Evolutionary conservation across 92 coral and sea anemone genomes (phyloP), one percentile per base, ranked within the genome.

Genomic region (Hydrozoanthus gracilis): DNA sequence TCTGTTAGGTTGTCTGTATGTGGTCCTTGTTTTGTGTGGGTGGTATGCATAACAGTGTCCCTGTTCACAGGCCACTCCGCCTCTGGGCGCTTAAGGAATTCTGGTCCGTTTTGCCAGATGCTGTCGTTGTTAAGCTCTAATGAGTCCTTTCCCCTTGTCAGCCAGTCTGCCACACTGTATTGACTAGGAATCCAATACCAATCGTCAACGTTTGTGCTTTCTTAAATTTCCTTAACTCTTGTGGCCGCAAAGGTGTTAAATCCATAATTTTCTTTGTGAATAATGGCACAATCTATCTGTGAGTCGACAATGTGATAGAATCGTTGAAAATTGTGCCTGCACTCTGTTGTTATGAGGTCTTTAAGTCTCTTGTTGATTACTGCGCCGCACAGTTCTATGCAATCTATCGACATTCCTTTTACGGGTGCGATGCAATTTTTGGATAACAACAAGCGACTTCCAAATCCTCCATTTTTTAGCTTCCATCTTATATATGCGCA

Each of bases 61-160:
- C 52, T 12, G 52, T 45, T 72, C 6, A 47, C 52, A 72, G 77
- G 77, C 77, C 55, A 72, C 52, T 72, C 77, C 51, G 44, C 74
- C 68, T 92, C 91, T 12, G 88, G 78, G 55, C 27, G 76, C 48
- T 69, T 71, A 8, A 92, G 92, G 82, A 92, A 87, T 17, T 86
- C 90, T 48, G 95, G 95, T 62, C 92, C 89, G 13, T 71, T 78
- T 79, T 86, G 87, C 83, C 92, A 89, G 44, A 54, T 15, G 49
- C 93, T 92, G 79, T 86, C 62, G n/a, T 56, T 18, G 7, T 72
- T 78, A 12, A 90, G 80, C 11, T 92, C 93, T 10, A 16, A 46
- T 44, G 93, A 90, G 17, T n/a, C n/a, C n/a, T n/a, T 93, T 12
- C 96, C 96, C 39, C 96, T 83, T 55, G 96, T 93, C 14, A 90